phyloP scores from a whole-genome alignment of 2,113 vertebrate genomes.

The Parotia lawesii region DNA sequence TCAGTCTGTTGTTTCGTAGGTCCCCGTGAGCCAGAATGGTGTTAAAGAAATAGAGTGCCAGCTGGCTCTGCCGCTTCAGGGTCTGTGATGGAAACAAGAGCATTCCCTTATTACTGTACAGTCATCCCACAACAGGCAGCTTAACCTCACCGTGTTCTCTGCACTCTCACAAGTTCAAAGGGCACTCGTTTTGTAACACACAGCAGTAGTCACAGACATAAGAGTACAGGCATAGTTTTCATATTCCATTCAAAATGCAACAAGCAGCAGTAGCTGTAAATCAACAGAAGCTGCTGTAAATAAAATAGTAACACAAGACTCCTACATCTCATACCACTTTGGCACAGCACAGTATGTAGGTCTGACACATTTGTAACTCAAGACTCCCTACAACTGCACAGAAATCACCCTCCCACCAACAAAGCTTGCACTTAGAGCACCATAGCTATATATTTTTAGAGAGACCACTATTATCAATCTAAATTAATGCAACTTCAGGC shows the following conservation, averaged over 20 bases:
- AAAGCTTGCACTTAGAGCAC: not conserved
- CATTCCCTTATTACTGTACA: not conserved
- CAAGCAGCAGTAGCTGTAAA: not conserved
- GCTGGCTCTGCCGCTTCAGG: constrained; percentile 80
- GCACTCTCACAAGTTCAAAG: not conserved
- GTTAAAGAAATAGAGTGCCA: constrained; percentile 89
- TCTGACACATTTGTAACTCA: not conserved
- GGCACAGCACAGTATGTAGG: not conserved
- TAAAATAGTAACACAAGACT: not conserved
- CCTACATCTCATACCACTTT: not conserved
- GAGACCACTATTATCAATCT: not conserved
- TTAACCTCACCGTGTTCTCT: not conserved
- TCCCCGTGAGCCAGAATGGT: constrained; percentile 90
- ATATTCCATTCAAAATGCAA: not conserved
- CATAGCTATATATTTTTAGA: not conserved
- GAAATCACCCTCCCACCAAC: not conserved
- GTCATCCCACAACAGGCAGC: not conserved
- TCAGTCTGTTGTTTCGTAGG: constrained; percentile 91
- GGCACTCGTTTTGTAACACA: not conserved
- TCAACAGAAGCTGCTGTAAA: not conserved
- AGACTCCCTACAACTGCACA: not conserved
- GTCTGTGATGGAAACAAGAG: constrained; percentile 55
- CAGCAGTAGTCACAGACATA: not conserved
- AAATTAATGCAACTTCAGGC: not conserved
- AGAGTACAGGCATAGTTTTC: rapidly evolving